A percentile compares a stretch with the other conserved stretches of the same genome.
phyloP scores from a whole-genome alignment of 2,113 vertebrate species.

The Caretta caretta region DNA sequence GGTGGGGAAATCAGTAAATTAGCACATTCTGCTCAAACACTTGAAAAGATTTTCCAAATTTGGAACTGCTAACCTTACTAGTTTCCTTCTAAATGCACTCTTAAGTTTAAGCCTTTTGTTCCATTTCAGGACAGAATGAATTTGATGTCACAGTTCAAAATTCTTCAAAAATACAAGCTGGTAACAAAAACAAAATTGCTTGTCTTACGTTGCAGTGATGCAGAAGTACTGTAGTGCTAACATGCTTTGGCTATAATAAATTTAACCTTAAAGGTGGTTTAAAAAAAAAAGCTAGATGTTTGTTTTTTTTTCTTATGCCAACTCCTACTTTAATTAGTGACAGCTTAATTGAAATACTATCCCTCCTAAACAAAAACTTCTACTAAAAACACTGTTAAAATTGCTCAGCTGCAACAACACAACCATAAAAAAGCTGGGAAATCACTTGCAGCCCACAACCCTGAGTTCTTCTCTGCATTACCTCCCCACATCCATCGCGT shows the following conservation, averaged over 20 bases:
- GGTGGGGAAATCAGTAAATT: background rate
- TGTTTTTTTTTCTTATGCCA: background rate
- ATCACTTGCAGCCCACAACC: background rate
- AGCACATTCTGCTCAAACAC: background rate
- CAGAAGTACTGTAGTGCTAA: background rate
- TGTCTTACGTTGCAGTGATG: background rate
- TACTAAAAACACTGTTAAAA: background rate
- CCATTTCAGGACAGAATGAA: background rate
- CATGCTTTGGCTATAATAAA: background rate
- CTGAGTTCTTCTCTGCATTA: background rate
- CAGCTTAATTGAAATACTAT: background rate
- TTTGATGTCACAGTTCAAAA: background rate
- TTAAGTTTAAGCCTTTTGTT: background rate
- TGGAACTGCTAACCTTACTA: background rate
- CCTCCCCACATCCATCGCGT: conserved; percentile 2
- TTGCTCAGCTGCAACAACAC: background rate
- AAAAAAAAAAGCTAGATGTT: conserved; percentile 24
- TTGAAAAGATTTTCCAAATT: background rate
- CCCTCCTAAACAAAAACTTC: background rate
- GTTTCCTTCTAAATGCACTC: background rate
- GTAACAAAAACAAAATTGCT: background rate
- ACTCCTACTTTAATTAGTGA: conserved; percentile 30
- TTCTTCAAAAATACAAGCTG: background rate
- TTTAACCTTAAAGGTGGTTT: background rate
- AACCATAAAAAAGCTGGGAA: background rate